phyloP scores from a whole-genome alignment of 2,797 vertebrate species.

The Holocentrus rufus region DNA sequence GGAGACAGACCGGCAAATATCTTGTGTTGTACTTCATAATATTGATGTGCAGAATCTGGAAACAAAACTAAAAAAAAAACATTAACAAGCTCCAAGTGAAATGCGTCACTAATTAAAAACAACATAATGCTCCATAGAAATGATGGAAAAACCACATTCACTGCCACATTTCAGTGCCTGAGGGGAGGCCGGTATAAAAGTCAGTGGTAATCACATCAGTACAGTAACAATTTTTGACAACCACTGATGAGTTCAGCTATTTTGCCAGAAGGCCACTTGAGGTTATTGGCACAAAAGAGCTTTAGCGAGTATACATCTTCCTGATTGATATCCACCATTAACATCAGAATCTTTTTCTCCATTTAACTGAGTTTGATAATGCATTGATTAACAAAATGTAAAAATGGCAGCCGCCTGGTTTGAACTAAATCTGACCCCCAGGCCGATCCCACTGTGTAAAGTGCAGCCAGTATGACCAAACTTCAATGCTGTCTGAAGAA shows the following conservation, averaged over 20 bases:
- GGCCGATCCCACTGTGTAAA: not conserved
- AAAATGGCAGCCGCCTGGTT: constrained; percentile 4
- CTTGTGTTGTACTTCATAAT: constrained; percentile 11
- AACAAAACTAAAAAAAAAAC: constrained; percentile 8
- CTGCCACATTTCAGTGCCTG: constrained; percentile 4
- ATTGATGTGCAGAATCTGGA: constrained; percentile 12
- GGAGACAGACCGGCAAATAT: not conserved
- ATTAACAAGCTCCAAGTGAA: not conserved
- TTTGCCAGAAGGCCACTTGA: constrained; percentile 65
- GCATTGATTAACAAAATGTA: not conserved
- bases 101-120: constrained; percentile 26
- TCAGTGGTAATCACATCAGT: constrained; percentile 1
- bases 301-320: constrained; percentile 14
- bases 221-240: constrained; percentile 20
- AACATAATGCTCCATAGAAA: constrained; percentile 1
- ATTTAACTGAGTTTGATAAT: not conserved
- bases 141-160: not conserved
- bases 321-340: constrained; percentile 2
- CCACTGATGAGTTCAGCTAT: constrained; percentile 16
- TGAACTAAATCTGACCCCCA: not conserved
- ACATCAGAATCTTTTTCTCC: not conserved
- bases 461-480: not conserved
- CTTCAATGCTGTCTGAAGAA: not conserved
- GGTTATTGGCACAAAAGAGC: constrained; percentile 59
- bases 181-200: not conserved